Evolutionary conservation across 2,113 vertebrate species (phyloP), one percentile per base, ranked within the genome.

Genomic region (Hemibagrus wyckioides): DNA sequence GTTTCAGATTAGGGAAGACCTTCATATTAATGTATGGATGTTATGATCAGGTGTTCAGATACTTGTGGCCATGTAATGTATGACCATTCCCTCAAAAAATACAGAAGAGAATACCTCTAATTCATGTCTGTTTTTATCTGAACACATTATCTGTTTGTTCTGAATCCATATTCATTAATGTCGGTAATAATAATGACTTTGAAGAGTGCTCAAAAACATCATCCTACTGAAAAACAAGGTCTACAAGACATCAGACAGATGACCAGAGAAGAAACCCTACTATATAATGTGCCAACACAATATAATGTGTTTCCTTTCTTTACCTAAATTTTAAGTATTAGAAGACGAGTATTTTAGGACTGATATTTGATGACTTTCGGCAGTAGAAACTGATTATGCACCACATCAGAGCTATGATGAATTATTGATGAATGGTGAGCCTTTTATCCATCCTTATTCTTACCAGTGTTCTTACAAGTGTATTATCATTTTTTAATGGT

Each of bases 371-470:
- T 79, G 52, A 67, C 8, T 6, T 61, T 85, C 28, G 39, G 69
- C 69, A 73, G 14, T 36, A 48, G 14, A 76, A 73, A 25, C 69
- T 73, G 73, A 61, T 85, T 85, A 85, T 75, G 15, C 52, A 75
- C 69, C 41, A 59, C 39, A 57, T 85, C 83, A 59, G 69, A 50
- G 28, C 82, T 30, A 63, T 67, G 39, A 83, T 63, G 82, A 83
- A 48, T 48, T 65, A 48, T 15, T 83, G 61, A 65, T n/a, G 61
- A 33, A 23, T 28, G 57, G 44, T 30, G 15, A 59, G 33, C 36
- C 56, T 82, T 61, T 82, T 41, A 57, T 39, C 54, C 80, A 82
- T 56, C 80, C 39, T 41, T 41, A 33, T 5, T 17, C 56, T 41
- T 15, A 39, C 36, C 36, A 59, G 80, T 61, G 56, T 41, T 28